Evolutionary conservation across 2,113 vertebrate genomes (phyloP).

Genomic region (Cochlearius cochlearius): DNA sequence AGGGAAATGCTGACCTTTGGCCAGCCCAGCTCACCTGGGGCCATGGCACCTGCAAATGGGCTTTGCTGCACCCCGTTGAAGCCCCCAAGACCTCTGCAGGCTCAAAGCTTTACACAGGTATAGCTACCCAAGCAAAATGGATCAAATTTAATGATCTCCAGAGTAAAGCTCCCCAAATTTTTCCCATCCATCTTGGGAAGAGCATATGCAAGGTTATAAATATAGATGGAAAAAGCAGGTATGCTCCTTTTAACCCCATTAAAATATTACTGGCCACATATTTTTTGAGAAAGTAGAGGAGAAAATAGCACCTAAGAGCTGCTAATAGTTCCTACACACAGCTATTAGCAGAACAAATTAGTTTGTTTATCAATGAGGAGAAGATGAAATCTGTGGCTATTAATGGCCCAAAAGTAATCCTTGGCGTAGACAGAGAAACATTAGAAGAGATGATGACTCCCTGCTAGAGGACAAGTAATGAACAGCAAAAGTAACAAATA

Average conservation of each 20-base stretch:
- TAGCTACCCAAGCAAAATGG: not conserved
- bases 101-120: not conserved
- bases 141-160: not conserved
- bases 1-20: not conserved
- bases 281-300: slow-evolving; percentile 35
- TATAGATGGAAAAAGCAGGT: not conserved
- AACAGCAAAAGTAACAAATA: slow-evolving; percentile 36
- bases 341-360: slow-evolving; percentile 60
- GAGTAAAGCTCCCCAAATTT: not conserved
- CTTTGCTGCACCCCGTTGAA: not conserved
- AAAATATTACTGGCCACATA: not conserved
- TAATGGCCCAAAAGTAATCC: slow-evolving; percentile 53
- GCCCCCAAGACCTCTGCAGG: not conserved
- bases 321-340: slow-evolving; percentile 50
- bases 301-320: slow-evolving; percentile 48
- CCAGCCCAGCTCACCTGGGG: not conserved
- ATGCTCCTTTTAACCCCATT: not conserved
- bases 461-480: slow-evolving; percentile 10
- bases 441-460: slow-evolving; percentile 30
- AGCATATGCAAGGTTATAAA: slow-evolving; percentile 10
- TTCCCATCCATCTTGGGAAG: not conserved
- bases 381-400: slow-evolving; percentile 51
- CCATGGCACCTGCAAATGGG: not conserved
- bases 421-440: slow-evolving; percentile 28
- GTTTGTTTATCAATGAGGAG: slow-evolving; percentile 55